These are phyloP conservation scores for Mixornis gularis DNA, from an alignment of 2,113 vertebrate genomes.

Conservation along the genomic window DNA sequence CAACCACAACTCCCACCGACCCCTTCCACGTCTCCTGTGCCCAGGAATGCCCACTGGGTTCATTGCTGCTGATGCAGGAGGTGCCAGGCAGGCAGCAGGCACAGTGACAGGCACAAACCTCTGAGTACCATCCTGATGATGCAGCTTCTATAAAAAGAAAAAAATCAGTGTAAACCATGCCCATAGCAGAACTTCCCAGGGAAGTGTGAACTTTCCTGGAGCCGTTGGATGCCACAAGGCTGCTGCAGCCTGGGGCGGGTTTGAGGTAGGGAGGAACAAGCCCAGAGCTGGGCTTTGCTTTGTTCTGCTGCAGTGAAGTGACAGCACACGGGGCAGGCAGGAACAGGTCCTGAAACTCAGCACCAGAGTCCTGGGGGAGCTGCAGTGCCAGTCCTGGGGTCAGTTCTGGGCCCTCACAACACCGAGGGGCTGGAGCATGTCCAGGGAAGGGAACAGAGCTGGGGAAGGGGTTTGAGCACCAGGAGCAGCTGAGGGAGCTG, in stretches of 20 bases:
- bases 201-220: neutral
- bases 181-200: neutral
- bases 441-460: neutral
- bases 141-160: conserved; percentile 30
- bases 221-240: neutral
- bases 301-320: neutral
- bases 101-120: neutral
- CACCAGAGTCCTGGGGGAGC: neutral
- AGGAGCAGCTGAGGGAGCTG: neutral
- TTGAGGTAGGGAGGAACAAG: neutral
- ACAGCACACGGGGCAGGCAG: rapidly evolving
- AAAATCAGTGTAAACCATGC: neutral
- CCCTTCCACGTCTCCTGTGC: neutral
- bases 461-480: neutral
- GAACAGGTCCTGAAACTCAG: neutral
- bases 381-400: neutral
- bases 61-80: neutral
- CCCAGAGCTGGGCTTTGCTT: neutral
- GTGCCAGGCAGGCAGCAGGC: neutral
- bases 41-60: neutral
- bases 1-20: rapidly evolving
- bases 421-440: rapidly evolving
- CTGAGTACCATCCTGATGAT: neutral
- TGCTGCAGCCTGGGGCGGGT: neutral
- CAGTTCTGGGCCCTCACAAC: neutral